Conservation (phyloP, 2,113 vertebrate species). For the Sclerurus mexicanus region DNA sequence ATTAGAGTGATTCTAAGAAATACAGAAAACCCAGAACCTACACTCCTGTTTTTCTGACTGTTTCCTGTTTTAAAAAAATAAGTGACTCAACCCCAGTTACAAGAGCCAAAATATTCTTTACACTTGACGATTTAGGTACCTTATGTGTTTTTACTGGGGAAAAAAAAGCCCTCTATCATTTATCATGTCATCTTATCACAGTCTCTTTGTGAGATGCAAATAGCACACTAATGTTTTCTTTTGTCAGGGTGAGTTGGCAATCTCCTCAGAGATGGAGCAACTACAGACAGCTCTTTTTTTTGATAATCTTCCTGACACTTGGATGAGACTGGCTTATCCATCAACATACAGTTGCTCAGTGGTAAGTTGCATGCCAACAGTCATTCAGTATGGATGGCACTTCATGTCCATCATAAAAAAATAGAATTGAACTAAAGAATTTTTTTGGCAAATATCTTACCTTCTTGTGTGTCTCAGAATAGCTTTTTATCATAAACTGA, state of each 20-base stretch:
- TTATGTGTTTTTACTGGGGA: constrained; percentile 79
- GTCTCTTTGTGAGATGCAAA: constrained; percentile 84
- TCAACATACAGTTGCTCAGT: constrained; percentile 83
- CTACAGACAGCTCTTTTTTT: constrained; percentile 91
- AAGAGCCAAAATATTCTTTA: constrained; percentile 69
- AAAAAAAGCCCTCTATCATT: constrained; percentile 77
- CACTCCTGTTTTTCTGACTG: constrained; percentile 28
- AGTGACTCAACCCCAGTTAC: constrained; percentile 52
- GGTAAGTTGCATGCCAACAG: constrained; percentile 75
- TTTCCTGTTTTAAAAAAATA: constrained; percentile 66
- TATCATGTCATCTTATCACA: constrained; percentile 95
- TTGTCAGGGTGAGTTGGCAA: constrained; percentile 94
- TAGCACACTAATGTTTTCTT: constrained; percentile 95
- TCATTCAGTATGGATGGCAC: constrained; percentile 67
- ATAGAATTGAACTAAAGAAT: constrained; percentile 24
- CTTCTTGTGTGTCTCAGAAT: constrained; percentile 41
- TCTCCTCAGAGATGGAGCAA: constrained; percentile 92
- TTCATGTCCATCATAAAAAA: constrained; percentile 69
- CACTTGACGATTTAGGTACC: constrained; percentile 67
- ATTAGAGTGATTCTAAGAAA: constrained; percentile 34
- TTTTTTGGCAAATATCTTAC: constrained; percentile 63
- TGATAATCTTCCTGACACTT: constrained; percentile 90
- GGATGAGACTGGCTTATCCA: constrained; percentile 88
- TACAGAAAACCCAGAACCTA: neutral
- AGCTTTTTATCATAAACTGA: constrained; percentile 49